A percentile compares a stretch with the other conserved stretches of the same genome.
Conservation (phyloP, 92 coral and sea anemone genomes). For the Parazoanthus darwini region DNA sequence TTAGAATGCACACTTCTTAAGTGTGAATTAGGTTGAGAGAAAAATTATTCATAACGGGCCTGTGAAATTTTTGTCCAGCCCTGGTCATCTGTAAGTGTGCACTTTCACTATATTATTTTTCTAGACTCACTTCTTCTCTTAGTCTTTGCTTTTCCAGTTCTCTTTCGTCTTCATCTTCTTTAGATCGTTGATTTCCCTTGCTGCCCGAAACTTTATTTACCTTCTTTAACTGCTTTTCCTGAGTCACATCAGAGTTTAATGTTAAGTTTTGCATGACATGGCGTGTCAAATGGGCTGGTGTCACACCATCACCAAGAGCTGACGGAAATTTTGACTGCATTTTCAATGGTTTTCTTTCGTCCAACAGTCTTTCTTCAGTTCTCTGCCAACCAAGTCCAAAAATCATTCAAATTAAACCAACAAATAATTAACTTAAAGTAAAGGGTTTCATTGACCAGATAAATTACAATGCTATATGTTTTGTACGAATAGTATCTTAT, state of each 20-base stretch:
- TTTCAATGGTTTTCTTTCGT: background rate
- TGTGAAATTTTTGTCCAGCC: no score
- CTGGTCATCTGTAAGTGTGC: background rate
- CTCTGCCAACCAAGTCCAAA: background rate
- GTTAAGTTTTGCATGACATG: constrained; percentile 16
- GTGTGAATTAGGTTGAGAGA: no score
- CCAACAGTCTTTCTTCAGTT: background rate
- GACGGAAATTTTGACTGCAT: constrained; percentile 26
- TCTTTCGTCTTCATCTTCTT: constrained; percentile 5
- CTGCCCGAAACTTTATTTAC: constrained; percentile 3
- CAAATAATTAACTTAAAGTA: no score
- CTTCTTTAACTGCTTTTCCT: background rate
- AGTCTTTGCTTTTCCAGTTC: constrained; percentile 18
- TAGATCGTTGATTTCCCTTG: background rate
- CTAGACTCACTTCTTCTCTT: constrained; percentile 23
- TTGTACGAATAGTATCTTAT: no score
- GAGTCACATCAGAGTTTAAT: background rate
- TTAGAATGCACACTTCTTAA: no score
- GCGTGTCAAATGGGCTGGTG: constrained; percentile 24
- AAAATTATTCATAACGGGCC: no score
- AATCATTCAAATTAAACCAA: background rate
- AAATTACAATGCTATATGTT: no score
- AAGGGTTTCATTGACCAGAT: no score
- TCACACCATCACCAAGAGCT: constrained; percentile 21
- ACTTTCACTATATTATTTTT: background rate